Conservation (phyloP, 1,140 invertebrate genomes). For the Calliopsis andreniformis region DNA sequence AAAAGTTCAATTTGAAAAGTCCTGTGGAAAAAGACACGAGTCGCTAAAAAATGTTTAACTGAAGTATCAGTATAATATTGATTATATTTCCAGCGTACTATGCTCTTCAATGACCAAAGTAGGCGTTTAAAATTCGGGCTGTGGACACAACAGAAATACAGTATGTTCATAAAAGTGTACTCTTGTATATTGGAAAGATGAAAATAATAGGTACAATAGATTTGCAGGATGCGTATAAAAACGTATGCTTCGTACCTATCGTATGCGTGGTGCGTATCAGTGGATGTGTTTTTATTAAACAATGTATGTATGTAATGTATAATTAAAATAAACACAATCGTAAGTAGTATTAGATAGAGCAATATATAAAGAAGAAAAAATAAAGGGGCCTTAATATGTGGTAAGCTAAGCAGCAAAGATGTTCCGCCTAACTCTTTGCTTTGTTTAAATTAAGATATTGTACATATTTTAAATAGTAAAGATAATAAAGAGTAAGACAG, state of each 20-base stretch:
- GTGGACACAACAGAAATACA: slow-evolving; percentile 54
- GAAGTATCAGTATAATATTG: slow-evolving; percentile 15
- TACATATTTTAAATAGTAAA: slow-evolving; percentile 61
- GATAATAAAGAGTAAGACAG: slow-evolving; percentile 46
- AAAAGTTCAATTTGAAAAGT: neutral
- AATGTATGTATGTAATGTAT: slow-evolving; percentile 59
- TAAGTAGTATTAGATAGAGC: slow-evolving; percentile 62
- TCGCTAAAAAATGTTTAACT: neutral
- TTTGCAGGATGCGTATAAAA: slow-evolving; percentile 35
- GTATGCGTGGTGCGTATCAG: slow-evolving; percentile 47
- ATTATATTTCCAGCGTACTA: slow-evolving; percentile 17
- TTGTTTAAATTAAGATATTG: slow-evolving; percentile 55
- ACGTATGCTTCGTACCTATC: slow-evolving; percentile 47
- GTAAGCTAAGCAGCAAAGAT: slow-evolving; percentile 57
- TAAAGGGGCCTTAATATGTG: slow-evolving; percentile 63
- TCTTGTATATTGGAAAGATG: slow-evolving; percentile 26
- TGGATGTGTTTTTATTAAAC: slow-evolving; percentile 61
- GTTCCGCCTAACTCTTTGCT: slow-evolving; percentile 55
- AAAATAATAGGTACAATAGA: slow-evolving; percentile 43
- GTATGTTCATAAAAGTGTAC: slow-evolving; percentile 44
- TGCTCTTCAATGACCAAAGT: slow-evolving; percentile 58
- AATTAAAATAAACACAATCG: slow-evolving; percentile 60
- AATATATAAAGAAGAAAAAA: slow-evolving; percentile 52
- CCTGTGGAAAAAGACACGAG: neutral
- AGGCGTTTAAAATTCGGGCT: slow-evolving; percentile 58